Base-by-base conservation (phyloP, 2,113 vertebrate genomes). In the Phalacrocorax pelagicus region DNA sequence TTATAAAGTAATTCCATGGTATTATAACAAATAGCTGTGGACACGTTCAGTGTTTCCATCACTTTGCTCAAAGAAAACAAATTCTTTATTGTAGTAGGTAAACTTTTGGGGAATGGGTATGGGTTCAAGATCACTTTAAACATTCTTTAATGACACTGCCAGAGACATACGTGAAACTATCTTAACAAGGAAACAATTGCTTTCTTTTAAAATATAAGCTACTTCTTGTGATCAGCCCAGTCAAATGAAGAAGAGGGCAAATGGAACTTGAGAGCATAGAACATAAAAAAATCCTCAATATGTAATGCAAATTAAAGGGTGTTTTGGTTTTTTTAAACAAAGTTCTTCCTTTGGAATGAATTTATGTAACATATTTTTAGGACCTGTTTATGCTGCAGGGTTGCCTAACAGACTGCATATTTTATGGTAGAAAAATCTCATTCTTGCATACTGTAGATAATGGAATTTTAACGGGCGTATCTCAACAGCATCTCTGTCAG, bases 391-490 rank as follows among this genome's bases (percentile, higher is more conserved):
- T 93, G 49, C 65, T 92, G 79, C 90, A 92, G 46, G 42, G 49
- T 79, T 89, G 81, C 66, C 78, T 78, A 49, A 90, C 62, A 73
- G 62, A 51, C 46, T 83, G 79, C 17, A 32, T 83, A 86, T 93
- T 75, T 86, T 77, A 80, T 4, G 2, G 34, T 9, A 80, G 42
- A 73, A 86, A 87, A 88, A 52, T 57, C 57, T 95, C 65, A 79
- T 79, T 75, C 57, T 74, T 87, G 19, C 40, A 12, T 65, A 15
- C 15, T 20, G 36, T 74, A 58, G 49, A 32, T 82, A 92, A 74
- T 77, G 85, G 62, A 91, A 90, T 96, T 96, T 94, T 96, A 93
- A 63, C 62, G 85, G 73, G 62, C 95, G 17, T 79, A 92, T 88
- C 92, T 86, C 61, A 62, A 9, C 57, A 75, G 54, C 73, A 52